Conservation (phyloP, 2,888 invertebrate genomes). For the Chromoteleia sp. region DNA sequence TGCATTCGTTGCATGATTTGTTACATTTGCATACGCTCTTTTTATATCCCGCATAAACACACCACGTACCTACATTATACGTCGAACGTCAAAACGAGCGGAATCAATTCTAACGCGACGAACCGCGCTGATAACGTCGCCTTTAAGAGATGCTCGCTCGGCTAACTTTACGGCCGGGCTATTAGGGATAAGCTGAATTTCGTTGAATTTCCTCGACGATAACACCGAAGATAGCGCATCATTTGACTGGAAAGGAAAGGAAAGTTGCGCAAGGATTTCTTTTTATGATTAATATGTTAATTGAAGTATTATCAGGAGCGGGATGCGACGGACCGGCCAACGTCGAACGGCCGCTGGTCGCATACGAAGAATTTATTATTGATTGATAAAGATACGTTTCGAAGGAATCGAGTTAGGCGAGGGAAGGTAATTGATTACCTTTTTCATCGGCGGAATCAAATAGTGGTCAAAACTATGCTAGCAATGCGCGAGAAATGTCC, state of each 20-base stretch:
- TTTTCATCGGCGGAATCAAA: neutral
- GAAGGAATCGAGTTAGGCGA: neutral
- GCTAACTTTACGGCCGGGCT: neutral
- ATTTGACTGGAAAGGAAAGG: too few relatives aligned
- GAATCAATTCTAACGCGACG: slow-evolving; percentile 25
- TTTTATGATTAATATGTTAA: neutral
- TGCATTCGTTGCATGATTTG: slow-evolving; percentile 68
- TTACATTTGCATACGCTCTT: slow-evolving; percentile 63
- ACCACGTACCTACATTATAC: slow-evolving; percentile 31
- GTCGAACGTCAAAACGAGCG: slow-evolving; percentile 25
- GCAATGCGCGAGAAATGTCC: neutral
- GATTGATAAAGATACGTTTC: slow-evolving; percentile 10
- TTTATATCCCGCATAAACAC: slow-evolving; percentile 47
- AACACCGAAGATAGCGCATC: too few relatives aligned
- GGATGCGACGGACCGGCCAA: too few relatives aligned
- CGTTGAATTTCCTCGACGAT: too few relatives aligned
- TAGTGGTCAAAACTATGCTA: neutral
- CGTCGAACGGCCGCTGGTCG: too few relatives aligned
- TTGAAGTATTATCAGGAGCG: too few relatives aligned
- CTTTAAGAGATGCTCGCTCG: too few relatives aligned
- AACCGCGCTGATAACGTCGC: slow-evolving; percentile 10
- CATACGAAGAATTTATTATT: neutral
- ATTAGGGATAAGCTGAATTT: neutral
- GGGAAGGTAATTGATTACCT: slow-evolving; percentile 14
- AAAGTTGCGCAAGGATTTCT: too few relatives aligned